These are phyloP conservation scores for Cerceris rybyensis DNA, from an alignment of 2,888 invertebrate species.

Conservation along the genomic window DNA sequence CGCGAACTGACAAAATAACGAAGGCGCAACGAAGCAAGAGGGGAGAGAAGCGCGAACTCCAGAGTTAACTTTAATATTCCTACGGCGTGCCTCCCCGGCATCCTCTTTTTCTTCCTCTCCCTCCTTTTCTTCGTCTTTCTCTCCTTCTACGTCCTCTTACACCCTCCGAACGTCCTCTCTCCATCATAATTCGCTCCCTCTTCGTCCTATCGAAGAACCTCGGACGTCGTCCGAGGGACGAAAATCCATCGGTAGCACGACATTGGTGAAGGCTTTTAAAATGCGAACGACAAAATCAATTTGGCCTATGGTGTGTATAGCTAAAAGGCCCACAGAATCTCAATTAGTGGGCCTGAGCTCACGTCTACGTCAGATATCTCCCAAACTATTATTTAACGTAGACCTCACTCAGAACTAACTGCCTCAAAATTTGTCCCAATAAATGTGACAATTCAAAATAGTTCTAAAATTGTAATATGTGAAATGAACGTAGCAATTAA, in stretches of 20 bases:
- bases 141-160: conserved; percentile 1
- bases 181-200: neutral
- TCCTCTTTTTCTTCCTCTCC: conserved; percentile 11
- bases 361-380: too few species aligned
- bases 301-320: neutral
- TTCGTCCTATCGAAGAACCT: neutral
- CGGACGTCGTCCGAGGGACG: neutral
- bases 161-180: neutral
- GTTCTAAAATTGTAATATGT: too few species aligned
- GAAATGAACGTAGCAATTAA: too few species aligned
- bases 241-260: neutral
- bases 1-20: conserved; percentile 59
- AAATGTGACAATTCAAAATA: too few species aligned
- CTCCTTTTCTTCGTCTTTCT: conserved; percentile 7
- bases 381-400: too few species aligned
- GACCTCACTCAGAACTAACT: conserved; percentile 5
- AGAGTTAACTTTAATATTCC: conserved; percentile 40
- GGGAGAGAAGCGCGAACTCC: conserved; percentile 9
- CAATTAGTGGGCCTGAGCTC: too few species aligned
- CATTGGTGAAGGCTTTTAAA: conserved; percentile 3
- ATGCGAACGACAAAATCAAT: conserved; percentile 33
- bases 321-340: too few species aligned
- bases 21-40: conserved; percentile 27
- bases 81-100: conserved; percentile 19
- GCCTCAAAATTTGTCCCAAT: conserved; percentile 18